Conservation (phyloP, 2,797 vertebrate genomes). For the Enteromius trimaculatus region DNA sequence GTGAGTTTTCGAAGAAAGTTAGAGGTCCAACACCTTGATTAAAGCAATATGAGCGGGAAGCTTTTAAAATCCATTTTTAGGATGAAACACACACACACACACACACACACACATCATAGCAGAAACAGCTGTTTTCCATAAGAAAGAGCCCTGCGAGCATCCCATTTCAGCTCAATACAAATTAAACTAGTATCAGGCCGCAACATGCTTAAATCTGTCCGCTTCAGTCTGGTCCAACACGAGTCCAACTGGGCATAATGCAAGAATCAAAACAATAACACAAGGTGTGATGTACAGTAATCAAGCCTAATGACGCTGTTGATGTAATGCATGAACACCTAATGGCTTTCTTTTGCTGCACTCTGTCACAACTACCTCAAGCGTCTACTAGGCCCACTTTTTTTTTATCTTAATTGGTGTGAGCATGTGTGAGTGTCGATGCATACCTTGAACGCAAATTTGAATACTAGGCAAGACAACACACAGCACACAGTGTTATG, state of each 20-base stretch:
- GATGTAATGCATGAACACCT: constrained; percentile 12
- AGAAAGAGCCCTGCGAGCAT: constrained; percentile 49
- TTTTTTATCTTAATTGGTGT: constrained; percentile 35
- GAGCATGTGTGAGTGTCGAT: neutral
- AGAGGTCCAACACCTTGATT: constrained; percentile 60
- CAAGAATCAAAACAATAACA: constrained; percentile 14
- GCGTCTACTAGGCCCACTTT: constrained; percentile 30
- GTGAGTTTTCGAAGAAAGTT: constrained; percentile 33
- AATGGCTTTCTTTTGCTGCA: neutral
- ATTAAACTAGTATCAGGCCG: constrained; percentile 24
- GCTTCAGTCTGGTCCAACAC: neutral
- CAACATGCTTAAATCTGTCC: constrained; percentile 7
- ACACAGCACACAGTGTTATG: constrained; percentile 52
- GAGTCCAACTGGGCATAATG: neutral
- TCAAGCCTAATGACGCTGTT: neutral
- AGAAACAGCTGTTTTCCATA: constrained; percentile 74
- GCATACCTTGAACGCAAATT: neutral
- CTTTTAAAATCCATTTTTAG: constrained; percentile 58
- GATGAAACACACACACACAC: constrained; percentile 6
- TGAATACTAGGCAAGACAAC: constrained; percentile 61
- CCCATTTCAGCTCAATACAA: constrained; percentile 22
- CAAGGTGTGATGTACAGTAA: constrained; percentile 29
- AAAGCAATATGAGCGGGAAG: constrained; percentile 57
- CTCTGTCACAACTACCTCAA: neutral
- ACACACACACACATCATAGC: constrained; percentile 29